Conservation (phyloP, 2,797 vertebrate species). For the Neostethus bicornis region DNA sequence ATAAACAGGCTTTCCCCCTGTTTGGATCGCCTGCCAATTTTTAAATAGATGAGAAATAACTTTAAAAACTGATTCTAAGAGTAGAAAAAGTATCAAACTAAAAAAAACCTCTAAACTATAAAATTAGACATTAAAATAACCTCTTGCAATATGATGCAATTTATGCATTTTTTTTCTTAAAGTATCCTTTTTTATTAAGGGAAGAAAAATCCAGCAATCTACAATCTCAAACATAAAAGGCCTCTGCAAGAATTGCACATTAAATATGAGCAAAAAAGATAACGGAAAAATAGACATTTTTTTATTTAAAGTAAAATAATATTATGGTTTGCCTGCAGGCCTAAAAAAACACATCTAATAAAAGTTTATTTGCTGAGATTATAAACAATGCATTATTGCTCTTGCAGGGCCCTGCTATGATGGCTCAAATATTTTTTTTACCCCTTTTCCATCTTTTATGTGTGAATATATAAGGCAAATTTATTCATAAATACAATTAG, state of each 20-base stretch:
- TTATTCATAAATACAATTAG: not conserved
- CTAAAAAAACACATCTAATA: conserved; percentile 32
- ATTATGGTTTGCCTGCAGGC: conserved; percentile 14
- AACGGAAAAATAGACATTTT: conserved; percentile 5
- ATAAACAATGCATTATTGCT: no score
- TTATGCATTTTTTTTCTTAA: no score
- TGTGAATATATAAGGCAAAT: not conserved
- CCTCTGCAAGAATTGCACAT: not conserved
- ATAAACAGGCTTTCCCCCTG: not conserved
- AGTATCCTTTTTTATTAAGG: no score
- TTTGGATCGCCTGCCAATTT: conserved; percentile 5
- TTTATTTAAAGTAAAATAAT: conserved; percentile 15
- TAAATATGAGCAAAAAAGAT: not conserved
- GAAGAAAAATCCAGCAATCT: no score
- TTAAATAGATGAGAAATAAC: no score
- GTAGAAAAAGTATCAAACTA: no score
- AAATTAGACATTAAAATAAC: no score
- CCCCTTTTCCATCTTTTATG: not conserved
- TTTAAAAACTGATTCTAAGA: no score
- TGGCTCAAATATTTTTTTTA: conserved; percentile 13
- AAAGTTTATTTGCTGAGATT: conserved; percentile 35
- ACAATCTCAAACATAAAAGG: not conserved
- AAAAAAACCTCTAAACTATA: no score
- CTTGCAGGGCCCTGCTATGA: conserved; percentile 42
- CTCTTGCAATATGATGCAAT: no score